Conservation (phyloP, 30 jellyfish, hydroid and myxozoan genomes). For the Mastigias papua region DNA sequence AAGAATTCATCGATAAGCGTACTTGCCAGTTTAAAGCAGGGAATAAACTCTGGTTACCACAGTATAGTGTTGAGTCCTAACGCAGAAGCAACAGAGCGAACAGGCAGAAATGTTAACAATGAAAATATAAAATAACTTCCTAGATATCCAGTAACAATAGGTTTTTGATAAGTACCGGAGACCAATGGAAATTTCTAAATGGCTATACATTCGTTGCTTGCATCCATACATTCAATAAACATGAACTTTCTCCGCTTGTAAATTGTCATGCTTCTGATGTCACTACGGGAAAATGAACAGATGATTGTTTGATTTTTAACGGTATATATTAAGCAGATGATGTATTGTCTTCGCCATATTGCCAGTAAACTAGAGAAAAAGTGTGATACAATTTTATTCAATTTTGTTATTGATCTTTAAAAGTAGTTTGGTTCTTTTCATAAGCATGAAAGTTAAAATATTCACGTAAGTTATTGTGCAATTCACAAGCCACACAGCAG, state of each 20-base stretch:
- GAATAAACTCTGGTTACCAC: conserved; percentile 55
- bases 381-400: neutral
- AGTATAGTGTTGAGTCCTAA: conserved; percentile 56
- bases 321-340: neutral
- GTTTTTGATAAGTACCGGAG: neutral
- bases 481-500: too few relatives aligned
- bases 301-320: neutral
- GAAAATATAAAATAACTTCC: neutral
- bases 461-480: too few relatives aligned
- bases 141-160: neutral
- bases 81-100: neutral
- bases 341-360: neutral
- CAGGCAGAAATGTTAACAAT: neutral
- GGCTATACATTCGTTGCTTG: neutral
- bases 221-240: neutral
- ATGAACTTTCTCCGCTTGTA: neutral
- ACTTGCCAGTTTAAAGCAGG: conserved; percentile 10
- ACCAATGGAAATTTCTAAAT: neutral
- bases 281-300: neutral
- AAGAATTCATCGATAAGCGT: neutral
- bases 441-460: too few relatives aligned
- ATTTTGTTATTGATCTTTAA: too few relatives aligned
- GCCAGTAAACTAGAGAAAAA: neutral
- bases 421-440: too few relatives aligned
- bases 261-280: neutral